These are phyloP conservation scores for Muscicapa adusta DNA, from an alignment of 2,113 vertebrate species.

Conservation along the genomic window DNA sequence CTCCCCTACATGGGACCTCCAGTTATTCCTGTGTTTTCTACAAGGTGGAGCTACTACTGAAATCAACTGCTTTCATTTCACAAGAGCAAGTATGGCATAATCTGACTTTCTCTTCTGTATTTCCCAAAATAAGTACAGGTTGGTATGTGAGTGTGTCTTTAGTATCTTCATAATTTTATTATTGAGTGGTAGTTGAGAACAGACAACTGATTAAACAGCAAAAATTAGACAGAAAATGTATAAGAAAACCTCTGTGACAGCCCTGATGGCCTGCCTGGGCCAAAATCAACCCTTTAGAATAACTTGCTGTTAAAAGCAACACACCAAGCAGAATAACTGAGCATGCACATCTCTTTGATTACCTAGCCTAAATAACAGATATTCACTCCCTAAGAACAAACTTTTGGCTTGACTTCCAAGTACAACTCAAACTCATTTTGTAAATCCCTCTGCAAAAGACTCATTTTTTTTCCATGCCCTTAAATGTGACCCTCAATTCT, in stretches of 20 bases:
- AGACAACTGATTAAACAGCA: not conserved
- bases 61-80: not conserved
- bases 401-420: not conserved
- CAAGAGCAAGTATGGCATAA: not conserved
- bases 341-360: not conserved
- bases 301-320: not conserved
- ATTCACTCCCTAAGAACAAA: not conserved
- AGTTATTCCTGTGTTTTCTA: not conserved
- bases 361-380: not conserved
- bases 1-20: rapidly evolving
- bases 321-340: not conserved
- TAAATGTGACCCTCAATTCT: not conserved
- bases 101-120: not conserved
- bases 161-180: not conserved
- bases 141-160: not conserved
- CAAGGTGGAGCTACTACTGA: not conserved
- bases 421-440: not conserved
- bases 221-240: not conserved
- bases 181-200: not conserved
- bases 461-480: not conserved
- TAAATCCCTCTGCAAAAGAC: not conserved
- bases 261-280: not conserved
- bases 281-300: not conserved
- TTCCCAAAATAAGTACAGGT: not conserved
- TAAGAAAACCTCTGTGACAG: not conserved